phyloP scores from a whole-genome alignment of 2,113 vertebrate genomes.

The Hymenochirus boettgeri region DNA sequence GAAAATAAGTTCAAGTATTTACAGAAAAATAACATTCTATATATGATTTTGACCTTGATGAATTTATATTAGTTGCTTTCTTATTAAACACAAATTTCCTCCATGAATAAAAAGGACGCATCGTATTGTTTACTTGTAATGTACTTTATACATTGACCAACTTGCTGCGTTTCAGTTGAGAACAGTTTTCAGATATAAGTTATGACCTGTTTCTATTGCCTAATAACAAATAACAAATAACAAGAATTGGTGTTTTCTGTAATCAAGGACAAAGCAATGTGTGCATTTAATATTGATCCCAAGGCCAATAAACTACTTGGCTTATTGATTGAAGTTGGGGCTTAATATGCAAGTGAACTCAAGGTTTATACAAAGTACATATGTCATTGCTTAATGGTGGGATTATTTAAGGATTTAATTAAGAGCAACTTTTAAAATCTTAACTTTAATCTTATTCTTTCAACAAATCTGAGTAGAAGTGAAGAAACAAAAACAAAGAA shows the following conservation, averaged over 20 bases:
- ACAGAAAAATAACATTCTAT: too few relatives aligned
- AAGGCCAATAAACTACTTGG: slow-evolving; percentile 20
- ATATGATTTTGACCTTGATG: too few relatives aligned
- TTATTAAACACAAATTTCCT: too few relatives aligned
- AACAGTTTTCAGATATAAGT: slow-evolving; percentile 33
- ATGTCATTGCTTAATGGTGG: slow-evolving; percentile 40
- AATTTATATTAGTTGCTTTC: too few relatives aligned
- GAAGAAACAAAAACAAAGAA: too few relatives aligned
- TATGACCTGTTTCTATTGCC: slow-evolving; percentile 30
- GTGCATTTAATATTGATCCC: slow-evolving; percentile 41
- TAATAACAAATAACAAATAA: slow-evolving; percentile 42
- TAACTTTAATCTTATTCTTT: too few relatives aligned
- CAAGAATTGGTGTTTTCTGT: slow-evolving; percentile 32
- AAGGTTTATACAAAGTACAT: slow-evolving; percentile 36
- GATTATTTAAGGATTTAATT: slow-evolving; percentile 41
- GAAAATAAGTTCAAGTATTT: too few relatives aligned
- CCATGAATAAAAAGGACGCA: too few relatives aligned
- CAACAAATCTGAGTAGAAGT: too few relatives aligned
- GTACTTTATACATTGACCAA: too few relatives aligned
- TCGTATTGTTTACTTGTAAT: too few relatives aligned
- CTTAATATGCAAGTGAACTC: slow-evolving; percentile 32
- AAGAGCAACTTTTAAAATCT: slow-evolving; percentile 1
- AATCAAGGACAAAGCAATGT: slow-evolving; percentile 35
- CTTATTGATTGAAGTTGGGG: slow-evolving; percentile 35
- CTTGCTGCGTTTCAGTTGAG: slow-evolving; percentile 9